Conservation (phyloP, 2,113 vertebrate species). For the Anseranas semipalmata region DNA sequence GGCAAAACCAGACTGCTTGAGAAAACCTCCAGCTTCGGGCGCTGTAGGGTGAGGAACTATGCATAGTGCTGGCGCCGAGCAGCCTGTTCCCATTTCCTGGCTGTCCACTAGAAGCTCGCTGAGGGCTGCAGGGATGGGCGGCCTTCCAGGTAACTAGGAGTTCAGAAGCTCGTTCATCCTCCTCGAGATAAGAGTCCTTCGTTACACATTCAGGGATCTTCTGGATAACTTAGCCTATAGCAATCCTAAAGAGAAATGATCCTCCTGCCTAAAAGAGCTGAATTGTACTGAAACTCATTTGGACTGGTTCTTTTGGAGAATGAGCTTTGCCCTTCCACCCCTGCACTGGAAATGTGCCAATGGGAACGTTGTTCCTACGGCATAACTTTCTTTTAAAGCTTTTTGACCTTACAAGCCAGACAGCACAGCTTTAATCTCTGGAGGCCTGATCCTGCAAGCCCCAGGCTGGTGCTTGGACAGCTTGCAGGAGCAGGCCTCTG, state of each 20-base stretch:
- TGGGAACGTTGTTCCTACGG: not conserved
- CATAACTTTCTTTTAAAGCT: not conserved
- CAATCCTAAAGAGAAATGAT: not conserved
- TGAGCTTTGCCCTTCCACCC: not conserved
- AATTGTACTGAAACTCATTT: not conserved
- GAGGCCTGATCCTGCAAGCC: not conserved
- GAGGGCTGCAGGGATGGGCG: not conserved
- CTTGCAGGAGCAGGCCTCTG: not conserved
- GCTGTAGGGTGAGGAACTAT: not conserved
- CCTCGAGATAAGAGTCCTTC: not conserved
- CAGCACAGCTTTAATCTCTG: slow-evolving; percentile 8
- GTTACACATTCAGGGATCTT: slow-evolving; percentile 16
- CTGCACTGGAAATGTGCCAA: accelerated
- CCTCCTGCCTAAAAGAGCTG: not conserved
- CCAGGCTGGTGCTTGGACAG: not conserved
- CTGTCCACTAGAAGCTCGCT: not conserved
- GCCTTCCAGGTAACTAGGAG: not conserved
- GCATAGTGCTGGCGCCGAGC: not conserved
- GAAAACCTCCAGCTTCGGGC: not conserved
- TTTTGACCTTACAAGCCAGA: not conserved
- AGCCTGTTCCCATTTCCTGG: not conserved
- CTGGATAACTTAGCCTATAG: slow-evolving; percentile 9
- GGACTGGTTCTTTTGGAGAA: not conserved
- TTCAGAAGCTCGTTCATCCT: not conserved
- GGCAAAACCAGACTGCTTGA: not conserved